Base-by-base conservation (phyloP, 2,888 invertebrate species). In the Orthosia incerta region DNA sequence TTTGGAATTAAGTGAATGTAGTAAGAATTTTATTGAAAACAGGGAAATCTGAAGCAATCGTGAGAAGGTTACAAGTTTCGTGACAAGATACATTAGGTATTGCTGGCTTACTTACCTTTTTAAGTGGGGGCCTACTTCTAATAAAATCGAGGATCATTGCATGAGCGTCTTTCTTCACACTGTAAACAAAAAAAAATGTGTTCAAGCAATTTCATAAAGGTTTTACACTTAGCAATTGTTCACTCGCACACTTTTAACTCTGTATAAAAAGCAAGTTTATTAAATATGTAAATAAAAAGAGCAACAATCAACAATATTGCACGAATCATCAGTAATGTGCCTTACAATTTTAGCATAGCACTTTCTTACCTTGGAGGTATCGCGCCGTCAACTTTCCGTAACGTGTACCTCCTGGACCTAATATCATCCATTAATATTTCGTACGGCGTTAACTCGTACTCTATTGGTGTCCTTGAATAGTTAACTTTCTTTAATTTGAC, bases 371-470 rank as follows among this genome's bases (percentile, higher is more conserved):
- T 97, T 70, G 97, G 97, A 74, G 98, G 98, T 90, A 93, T 93
- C 93, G 98, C 97, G 64, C 98, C 98, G 92, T 98, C 98, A 53
- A 98, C 97, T 96, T 99, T 99, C 92, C 98, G 97, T 87, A 99
- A 97, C 90, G 98, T 98, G 96, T 99, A 99, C 91, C 99, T 97
- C 92, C 98, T 97, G 78, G 98, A 98, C 87, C 99, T 97, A 90
- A 99, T 99, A 92, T 99, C 99, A 92, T 99, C 99, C 98, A 99
- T 99, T 72, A 99, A 97, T 91, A 99, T 99, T 96, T 99, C 99
- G 91, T 99, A 99, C 18, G 99, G 99, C 61, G 99, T 99, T 87
- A 99, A 95, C 94, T 99, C 99, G 94, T 98, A 99, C 94, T 99
- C 99, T 78, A 98, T 98, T 13, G 98, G 98, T 16, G 98, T 97